Percentiles rank a stretch among this genome's conserved stretches.
Conservation (phyloP, 1,140 invertebrate genomes). For the Cecropterus lyciades region DNA sequence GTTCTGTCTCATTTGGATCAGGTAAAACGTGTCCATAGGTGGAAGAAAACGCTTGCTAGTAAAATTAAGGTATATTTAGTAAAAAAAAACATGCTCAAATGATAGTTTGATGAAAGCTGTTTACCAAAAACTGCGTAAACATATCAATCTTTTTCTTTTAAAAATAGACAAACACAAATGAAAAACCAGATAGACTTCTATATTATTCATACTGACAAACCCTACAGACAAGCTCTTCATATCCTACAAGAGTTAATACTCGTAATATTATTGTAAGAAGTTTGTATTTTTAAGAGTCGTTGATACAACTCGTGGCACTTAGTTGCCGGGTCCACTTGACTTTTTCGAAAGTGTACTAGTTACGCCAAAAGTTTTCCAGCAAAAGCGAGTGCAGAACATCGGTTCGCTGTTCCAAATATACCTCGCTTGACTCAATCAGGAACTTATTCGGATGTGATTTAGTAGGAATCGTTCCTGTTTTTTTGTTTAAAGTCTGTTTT, state of each 20-base stretch:
- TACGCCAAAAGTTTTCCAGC: neutral
- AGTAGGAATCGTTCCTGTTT: neutral
- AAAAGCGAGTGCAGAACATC: neutral
- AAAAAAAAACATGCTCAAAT: too few relatives aligned
- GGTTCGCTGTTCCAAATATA: neutral
- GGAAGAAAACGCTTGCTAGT: too few relatives aligned
- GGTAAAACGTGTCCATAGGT: too few relatives aligned
- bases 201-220: neutral
- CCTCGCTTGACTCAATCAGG: neutral
- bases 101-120: too few relatives aligned
- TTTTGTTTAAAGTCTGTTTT: too few relatives aligned
- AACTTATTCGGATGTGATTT: neutral
- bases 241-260: neutral
- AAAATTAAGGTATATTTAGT: too few relatives aligned
- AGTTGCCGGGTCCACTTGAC: neutral
- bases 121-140: too few relatives aligned
- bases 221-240: neutral
- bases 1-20: too few relatives aligned
- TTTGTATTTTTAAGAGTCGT: neutral
- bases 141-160: too few relatives aligned
- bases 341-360: constrained; percentile 1
- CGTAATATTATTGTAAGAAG: neutral
- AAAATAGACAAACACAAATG: too few relatives aligned
- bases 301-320: neutral
- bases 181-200: too few relatives aligned